Conservation (phyloP, 2,797 vertebrate species). For the Notolabrus celidotus region DNA sequence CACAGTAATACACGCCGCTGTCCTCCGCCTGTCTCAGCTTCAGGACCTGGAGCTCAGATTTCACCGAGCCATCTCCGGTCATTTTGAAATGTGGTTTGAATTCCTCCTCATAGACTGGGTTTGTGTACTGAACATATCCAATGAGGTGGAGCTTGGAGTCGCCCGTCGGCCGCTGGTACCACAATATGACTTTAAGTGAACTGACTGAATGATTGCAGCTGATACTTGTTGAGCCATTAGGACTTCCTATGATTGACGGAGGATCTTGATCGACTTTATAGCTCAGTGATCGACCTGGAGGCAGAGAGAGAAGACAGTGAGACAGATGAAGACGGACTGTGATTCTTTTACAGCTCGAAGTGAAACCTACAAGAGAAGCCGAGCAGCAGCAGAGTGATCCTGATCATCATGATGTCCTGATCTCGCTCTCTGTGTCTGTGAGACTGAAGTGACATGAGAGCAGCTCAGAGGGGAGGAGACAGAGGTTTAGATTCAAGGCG, state of each 20-base stretch:
- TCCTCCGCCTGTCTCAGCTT: slow-evolving; percentile 30
- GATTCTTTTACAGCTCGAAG: not conserved
- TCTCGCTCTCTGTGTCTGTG: slow-evolving; percentile 13
- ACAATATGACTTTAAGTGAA: not conserved
- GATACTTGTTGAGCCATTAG: slow-evolving; percentile 15
- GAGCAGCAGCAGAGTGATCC: slow-evolving; percentile 41
- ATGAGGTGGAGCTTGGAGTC: slow-evolving; percentile 38
- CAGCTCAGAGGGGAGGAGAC: slow-evolving; percentile 32
- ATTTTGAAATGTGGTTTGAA: slow-evolving; percentile 3
- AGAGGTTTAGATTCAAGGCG: too few relatives aligned
- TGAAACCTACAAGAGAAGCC: slow-evolving; percentile 50
- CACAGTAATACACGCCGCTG: slow-evolving; percentile 47
- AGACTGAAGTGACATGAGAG: not conserved
- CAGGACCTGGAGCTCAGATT: slow-evolving; percentile 27
- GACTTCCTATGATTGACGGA: slow-evolving; percentile 36
- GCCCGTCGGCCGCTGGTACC: slow-evolving; percentile 26
- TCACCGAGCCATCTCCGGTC: slow-evolving; percentile 36
- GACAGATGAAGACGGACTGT: not conserved
- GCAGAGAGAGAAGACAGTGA: not conserved
- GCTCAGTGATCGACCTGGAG: slow-evolving; percentile 49
- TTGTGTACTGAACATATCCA: not conserved
- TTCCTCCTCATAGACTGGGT: not conserved
- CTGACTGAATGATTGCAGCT: slow-evolving; percentile 60
- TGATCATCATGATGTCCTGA: slow-evolving; percentile 35
- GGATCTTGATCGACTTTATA: slow-evolving; percentile 61